Evolutionary conservation across 2,888 invertebrate genomes (phyloP).

Genomic region (Cactoblastis cactorum): DNA sequence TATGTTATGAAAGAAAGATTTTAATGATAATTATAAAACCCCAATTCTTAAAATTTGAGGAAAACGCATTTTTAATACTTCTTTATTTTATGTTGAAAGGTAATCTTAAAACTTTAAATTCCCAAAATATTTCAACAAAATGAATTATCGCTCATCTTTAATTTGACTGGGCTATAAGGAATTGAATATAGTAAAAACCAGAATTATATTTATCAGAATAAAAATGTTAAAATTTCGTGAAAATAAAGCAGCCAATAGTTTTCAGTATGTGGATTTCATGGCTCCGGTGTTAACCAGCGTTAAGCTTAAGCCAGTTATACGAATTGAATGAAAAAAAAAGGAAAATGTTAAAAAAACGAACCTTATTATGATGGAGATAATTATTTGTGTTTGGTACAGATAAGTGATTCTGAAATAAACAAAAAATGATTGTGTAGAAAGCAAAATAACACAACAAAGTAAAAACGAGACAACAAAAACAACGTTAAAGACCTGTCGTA

Average conservation of each 20-base stretch:
- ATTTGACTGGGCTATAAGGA: background rate
- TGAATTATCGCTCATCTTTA: background rate
- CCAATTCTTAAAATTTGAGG: too few relatives aligned
- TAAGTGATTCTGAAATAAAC: constrained; percentile 92
- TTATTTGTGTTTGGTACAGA: constrained; percentile 92
- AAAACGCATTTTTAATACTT: too few relatives aligned
- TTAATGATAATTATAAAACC: too few relatives aligned
- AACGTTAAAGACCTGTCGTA: constrained; percentile 33
- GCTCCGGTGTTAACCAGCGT: constrained; percentile 9
- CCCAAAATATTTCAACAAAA: too few relatives aligned
- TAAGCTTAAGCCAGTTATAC: constrained; percentile 54
- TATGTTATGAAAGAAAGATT: too few relatives aligned
- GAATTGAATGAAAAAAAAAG: constrained; percentile 52
- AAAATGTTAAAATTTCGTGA: background rate
- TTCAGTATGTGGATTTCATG: constrained; percentile 4
- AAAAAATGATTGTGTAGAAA: constrained; percentile 77
- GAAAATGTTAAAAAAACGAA: constrained; percentile 77
- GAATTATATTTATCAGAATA: background rate
- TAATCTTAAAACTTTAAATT: too few relatives aligned
- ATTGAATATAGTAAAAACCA: background rate
- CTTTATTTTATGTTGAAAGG: too few relatives aligned
- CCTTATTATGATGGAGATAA: constrained; percentile 90
- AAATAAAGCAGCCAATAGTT: constrained; percentile 9
- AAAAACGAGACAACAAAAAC: constrained; percentile 39
- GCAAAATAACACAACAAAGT: constrained; percentile 62